Base-by-base conservation (phyloP, 1,140 invertebrate genomes). In the Bombyx mandarina region DNA sequence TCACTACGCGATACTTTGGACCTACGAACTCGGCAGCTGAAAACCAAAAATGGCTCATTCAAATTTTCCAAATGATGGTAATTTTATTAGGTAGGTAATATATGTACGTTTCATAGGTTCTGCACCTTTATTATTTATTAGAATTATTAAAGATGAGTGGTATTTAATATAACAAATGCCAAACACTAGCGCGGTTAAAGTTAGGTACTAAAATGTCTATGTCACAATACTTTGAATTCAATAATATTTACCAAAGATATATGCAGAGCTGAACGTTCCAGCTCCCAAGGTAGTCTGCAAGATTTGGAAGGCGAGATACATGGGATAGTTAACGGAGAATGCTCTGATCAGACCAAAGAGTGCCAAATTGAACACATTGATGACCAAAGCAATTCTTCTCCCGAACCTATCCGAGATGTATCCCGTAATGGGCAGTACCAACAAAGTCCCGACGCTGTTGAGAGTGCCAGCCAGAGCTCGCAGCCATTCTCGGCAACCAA, bases 1-100 rank as follows among this genome's bases (percentile, higher is more conserved):
- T 92, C 5, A 94, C 71, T 0, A 94, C 93, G 54, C 95, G 88
- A 56, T 92, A 91, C 54, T 91, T 90, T 6, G 93, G 91, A 3
- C 93, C 93, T 0, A 95, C 92, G 61, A 94, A 88, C 77, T 97
- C 95, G 64, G 95, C 89, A 48, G 92, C 94, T 94, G 76, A 48
- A 88, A 87, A 51, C 10, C 26, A 62, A 60, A 49, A n/a, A 54
- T 5, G 26, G 26, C 26, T 3, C 26, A 35, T 35, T 35, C 2
- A 35, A 35, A 35, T 35, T 35, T 35, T 35, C 26, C 26, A 35
- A 35, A 35, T 35, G 26, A 35, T 35, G 26, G 26, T 35, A 35
- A 5, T 35, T 35, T 35, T 18, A 18, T 18, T 18, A 18, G 12
- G 12, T 18, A 18, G 12, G 12, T 18, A 18, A 18, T 18, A 18